phyloP scores from a whole-genome alignment of 1,140 invertebrate genomes.

The Lordiphosa stackelbergi region DNA sequence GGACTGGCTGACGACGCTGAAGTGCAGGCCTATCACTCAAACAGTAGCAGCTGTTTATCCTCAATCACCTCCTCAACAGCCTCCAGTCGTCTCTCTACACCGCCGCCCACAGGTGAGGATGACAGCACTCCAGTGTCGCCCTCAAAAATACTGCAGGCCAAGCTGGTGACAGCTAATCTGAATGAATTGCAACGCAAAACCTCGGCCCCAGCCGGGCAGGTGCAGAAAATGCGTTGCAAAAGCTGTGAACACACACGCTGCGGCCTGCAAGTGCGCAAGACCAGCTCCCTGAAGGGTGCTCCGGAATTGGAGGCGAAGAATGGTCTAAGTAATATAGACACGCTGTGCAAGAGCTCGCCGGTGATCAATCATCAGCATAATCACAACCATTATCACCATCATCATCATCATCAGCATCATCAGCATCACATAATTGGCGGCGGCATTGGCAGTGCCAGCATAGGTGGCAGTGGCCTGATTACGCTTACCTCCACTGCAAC shows the following conservation, averaged over 20 bases:
- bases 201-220: not conserved
- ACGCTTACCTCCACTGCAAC: conserved; percentile 27
- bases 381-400: conserved; percentile 30
- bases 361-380: conserved; percentile 49
- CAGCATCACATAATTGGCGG: conserved; percentile 17
- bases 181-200: conserved; percentile 44
- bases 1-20: conserved; percentile 36
- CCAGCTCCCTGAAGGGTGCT: conserved; percentile 59
- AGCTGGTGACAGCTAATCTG: conserved; percentile 59
- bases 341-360: conserved; percentile 66
- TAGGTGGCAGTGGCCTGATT: conserved; percentile 57
- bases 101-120: conserved; percentile 70
- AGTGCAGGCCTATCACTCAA: conserved; percentile 32
- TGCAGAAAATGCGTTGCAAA: conserved; percentile 38
- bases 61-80: conserved; percentile 47
- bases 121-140: conserved; percentile 70
- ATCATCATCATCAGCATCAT: conserved; percentile 25
- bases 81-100: conserved; percentile 68
- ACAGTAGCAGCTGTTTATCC: conserved; percentile 38
- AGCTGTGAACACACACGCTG: conserved; percentile 54
- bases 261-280: conserved; percentile 58
- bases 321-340: conserved; percentile 2
- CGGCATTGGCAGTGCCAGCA: conserved; percentile 61
- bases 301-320: conserved; percentile 48
- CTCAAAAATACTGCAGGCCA: conserved; percentile 55